Conservation (phyloP, 2,797 vertebrate genomes). For the Neoniphon sammara region DNA sequence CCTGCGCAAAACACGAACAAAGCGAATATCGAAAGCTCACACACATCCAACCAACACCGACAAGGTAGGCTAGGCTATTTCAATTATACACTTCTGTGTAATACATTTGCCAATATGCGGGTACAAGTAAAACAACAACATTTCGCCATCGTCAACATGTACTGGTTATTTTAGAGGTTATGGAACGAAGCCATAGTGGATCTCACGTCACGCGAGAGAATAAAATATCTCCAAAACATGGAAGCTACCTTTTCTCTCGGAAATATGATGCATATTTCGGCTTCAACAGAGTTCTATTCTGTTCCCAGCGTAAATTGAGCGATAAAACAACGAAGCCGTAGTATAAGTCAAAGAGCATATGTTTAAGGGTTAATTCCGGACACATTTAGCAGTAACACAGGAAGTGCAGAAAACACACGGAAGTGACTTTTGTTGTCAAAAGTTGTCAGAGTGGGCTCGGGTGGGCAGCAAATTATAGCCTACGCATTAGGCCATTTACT, state of each 20-base stretch:
- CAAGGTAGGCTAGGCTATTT: background rate
- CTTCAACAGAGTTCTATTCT: background rate
- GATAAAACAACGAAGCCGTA: background rate
- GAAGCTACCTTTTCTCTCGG: slow-evolving; percentile 4
- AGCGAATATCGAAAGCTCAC: no score
- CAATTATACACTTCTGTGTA: background rate
- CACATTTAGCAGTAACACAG: slow-evolving; percentile 65
- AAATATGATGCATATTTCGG: slow-evolving; percentile 2
- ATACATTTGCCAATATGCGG: background rate
- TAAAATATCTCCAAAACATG: background rate
- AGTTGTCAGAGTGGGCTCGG: slow-evolving; percentile 26
- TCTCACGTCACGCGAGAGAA: background rate
- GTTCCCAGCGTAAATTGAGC: background rate
- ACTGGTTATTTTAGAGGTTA: slow-evolving; percentile 1
- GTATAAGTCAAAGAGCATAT: background rate
- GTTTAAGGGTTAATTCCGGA: slow-evolving; percentile 29
- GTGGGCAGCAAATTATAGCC: no score
- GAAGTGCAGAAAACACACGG: slow-evolving; percentile 46
- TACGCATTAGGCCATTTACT: slow-evolving; percentile 44
- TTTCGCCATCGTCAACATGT: background rate
- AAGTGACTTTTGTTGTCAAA: slow-evolving; percentile 25
- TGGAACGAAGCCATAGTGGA: slow-evolving; percentile 8
- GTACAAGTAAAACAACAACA: background rate
- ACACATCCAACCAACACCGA: no score
- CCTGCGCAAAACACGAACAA: background rate